Evolutionary conservation across 1,140 invertebrate species (phyloP).

Genomic region (Ostrea denselamellosa): DNA sequence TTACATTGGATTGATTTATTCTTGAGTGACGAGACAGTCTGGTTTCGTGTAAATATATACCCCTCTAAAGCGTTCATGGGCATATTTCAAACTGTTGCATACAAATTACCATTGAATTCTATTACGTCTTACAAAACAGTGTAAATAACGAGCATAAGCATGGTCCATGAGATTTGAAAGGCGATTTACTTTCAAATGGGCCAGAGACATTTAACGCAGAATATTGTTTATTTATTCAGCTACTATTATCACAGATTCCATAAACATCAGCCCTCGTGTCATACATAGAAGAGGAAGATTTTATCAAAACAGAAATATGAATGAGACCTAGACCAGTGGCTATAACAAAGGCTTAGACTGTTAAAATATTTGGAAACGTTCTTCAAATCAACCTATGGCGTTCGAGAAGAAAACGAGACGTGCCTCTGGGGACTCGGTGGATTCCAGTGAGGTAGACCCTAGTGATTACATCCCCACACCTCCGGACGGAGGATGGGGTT

Average conservation of each 20-base stretch:
- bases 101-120: neutral
- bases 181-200: neutral
- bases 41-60: neutral
- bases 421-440: constrained; percentile 41
- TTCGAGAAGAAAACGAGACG: neutral
- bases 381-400: neutral
- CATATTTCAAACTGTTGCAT: neutral
- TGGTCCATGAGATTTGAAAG: neutral
- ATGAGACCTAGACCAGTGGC: neutral
- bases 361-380: neutral
- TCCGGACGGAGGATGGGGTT: constrained; percentile 91
- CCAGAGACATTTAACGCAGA: neutral
- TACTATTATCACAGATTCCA: neutral
- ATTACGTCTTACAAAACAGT: neutral
- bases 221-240: neutral
- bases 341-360: neutral
- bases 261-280: neutral
- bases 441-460: constrained; percentile 57
- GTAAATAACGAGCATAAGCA: neutral
- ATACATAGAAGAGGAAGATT: neutral
- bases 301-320: neutral
- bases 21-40: neutral
- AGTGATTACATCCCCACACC: constrained; percentile 79
- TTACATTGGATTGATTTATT: neutral
- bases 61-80: neutral